Conservation (phyloP, 1,140 invertebrate species). For the Lepidurus apus region DNA sequence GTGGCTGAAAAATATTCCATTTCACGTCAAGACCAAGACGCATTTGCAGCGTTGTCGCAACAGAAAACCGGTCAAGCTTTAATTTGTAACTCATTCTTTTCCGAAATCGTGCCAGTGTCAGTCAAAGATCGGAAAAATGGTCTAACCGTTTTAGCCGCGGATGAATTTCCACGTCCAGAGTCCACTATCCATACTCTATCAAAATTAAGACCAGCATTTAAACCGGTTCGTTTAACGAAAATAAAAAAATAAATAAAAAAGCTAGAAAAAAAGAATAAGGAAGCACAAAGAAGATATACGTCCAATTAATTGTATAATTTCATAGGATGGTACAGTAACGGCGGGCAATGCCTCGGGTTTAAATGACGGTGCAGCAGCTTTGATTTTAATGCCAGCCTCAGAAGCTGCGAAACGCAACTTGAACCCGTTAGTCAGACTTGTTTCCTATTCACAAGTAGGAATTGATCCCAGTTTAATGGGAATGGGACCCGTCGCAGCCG, state of each 20-base stretch:
- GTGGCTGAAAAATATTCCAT: slow-evolving; percentile 64
- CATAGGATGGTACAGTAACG: slow-evolving; percentile 61
- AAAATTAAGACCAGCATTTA: slow-evolving; percentile 60
- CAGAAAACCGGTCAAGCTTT: slow-evolving; percentile 59
- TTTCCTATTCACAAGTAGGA: slow-evolving; percentile 59
- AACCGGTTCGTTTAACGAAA: slow-evolving; percentile 47
- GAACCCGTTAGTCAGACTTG: slow-evolving; percentile 57
- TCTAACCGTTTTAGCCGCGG: slow-evolving; percentile 49
- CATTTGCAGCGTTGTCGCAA: slow-evolving; percentile 67
- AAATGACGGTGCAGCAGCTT: slow-evolving; percentile 79
- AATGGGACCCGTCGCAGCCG: slow-evolving; percentile 63
- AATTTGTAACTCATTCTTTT: slow-evolving; percentile 58
- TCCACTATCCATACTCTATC: slow-evolving; percentile 55
- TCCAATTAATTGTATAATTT: slow-evolving; percentile 27
- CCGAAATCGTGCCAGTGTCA: slow-evolving; percentile 63
- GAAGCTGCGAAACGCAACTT: slow-evolving; percentile 50
- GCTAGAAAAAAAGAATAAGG: not conserved
- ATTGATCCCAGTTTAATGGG: slow-evolving; percentile 72
- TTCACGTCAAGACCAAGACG: slow-evolving; percentile 67
- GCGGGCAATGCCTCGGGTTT: slow-evolving; percentile 74
- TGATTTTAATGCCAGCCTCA: slow-evolving; percentile 61
- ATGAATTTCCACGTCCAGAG: slow-evolving; percentile 62
- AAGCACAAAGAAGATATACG: not conserved
- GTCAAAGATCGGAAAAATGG: slow-evolving; percentile 49
- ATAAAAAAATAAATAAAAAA: not conserved